These are phyloP conservation scores for Thymelicus sylvestris DNA, from an alignment of 2,888 invertebrate species.

Conservation along the genomic window DNA sequence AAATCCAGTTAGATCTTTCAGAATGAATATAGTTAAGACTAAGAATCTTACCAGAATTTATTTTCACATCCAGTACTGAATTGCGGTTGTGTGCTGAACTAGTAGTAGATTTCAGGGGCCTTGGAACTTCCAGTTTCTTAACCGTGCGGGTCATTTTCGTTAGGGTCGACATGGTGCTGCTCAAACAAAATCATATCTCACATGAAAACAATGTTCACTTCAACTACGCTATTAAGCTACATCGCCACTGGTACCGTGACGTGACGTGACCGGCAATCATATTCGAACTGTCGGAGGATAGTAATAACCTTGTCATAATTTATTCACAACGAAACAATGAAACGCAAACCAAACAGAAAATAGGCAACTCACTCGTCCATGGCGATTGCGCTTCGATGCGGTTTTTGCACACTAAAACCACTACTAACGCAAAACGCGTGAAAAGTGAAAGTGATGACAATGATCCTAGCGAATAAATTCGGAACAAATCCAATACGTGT, in stretches of 20 bases:
- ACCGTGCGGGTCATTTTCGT: slow-evolving; percentile 88
- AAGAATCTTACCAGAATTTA: slow-evolving; percentile 76
- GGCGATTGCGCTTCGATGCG: slow-evolving; percentile 68
- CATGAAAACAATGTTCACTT: slow-evolving; percentile 39
- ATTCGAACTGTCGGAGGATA: slow-evolving; percentile 62
- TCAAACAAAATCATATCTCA: slow-evolving; percentile 49
- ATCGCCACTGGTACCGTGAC: slow-evolving; percentile 12
- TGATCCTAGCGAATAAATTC: slow-evolving; percentile 82
- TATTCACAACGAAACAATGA: slow-evolving; percentile 63
- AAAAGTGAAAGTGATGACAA: slow-evolving; percentile 85
- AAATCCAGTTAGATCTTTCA: no score
- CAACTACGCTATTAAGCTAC: slow-evolving; percentile 15
- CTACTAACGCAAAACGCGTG: slow-evolving; percentile 73
- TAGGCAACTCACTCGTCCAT: slow-evolving; percentile 82
- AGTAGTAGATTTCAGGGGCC: slow-evolving; percentile 88
- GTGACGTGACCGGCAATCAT: slow-evolving; percentile 55
- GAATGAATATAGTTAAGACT: neutral
- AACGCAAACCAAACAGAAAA: slow-evolving; percentile 54
- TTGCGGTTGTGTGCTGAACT: slow-evolving; percentile 82
- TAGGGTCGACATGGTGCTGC: slow-evolving; percentile 83
- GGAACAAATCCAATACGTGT: slow-evolving; percentile 83
- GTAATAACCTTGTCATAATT: slow-evolving; percentile 74
- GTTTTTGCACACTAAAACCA: slow-evolving; percentile 68
- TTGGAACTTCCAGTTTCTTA: slow-evolving; percentile 90
- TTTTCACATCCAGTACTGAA: slow-evolving; percentile 81